Evolutionary conservation across 1,140 invertebrate genomes (phyloP), one percentile per base, ranked within the genome.

Genomic region (Cydia fagiglandana): DNA sequence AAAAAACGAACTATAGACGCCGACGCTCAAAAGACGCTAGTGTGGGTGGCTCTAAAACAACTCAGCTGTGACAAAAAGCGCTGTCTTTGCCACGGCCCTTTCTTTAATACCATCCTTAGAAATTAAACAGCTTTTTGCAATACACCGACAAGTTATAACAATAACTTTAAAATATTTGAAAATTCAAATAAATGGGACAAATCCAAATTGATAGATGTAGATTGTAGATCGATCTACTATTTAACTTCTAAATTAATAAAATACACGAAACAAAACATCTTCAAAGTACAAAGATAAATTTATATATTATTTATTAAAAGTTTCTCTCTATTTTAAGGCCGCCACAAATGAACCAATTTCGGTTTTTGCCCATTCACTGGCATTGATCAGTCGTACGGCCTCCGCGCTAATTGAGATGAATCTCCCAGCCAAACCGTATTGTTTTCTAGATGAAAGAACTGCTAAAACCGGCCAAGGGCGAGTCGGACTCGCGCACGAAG

Each of bases 281-380:
- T 28, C 17, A 64, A 64, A 64, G 13, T 28, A 15, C 28, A 34
- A 70, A 70, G 34, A 70, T 17, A 70, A 38, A 70, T 7, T 17
- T 38, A 13, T 1, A 28, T 13, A 70, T 70, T 45, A 15, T 45
- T 70, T 68, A 68, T 68, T 17, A 70, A 70, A 70, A 70, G 15
- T 70, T 70, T 45, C 64, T 15, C 15, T 61, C 28, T 34, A 66
- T 66, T 66, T 4, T 34, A 66, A 66, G 64, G 24, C 13, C 10
- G 66, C 66, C 66, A 41, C 66, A 70, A 70, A 70, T 41, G 38
- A 41, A 41, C 66, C 66, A 70, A 70, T 70, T 70, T 70, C 66
- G 34, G 66, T 41, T 41, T 70, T 17, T 70, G 66, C n/a, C 34
- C n/a, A 41, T 45, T 70, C 66, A 38, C 66, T 45, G 30, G 66